Evolutionary conservation across 92 coral and sea anemone species (phyloP), one percentile per base, ranked within the genome.

Genomic region (Bergia sp.): DNA sequence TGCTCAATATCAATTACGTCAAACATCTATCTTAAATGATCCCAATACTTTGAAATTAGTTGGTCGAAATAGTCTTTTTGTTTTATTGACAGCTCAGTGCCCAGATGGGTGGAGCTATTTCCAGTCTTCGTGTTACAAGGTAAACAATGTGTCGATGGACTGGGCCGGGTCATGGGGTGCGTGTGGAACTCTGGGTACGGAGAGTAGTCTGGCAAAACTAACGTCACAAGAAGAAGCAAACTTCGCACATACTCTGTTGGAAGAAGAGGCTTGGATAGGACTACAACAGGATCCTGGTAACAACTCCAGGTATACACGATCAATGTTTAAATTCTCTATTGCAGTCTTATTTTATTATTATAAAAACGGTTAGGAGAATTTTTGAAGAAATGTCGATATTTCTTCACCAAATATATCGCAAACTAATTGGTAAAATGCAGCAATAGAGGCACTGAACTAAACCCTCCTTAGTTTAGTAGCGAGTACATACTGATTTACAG

Each of bases 221-320:
- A 75, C 79, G 9, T 75, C 79, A 75, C 49, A 12, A 75, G 79
- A 39, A 75, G 79, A 75, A 37, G 23, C 49, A 4, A 75, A 38
- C 23, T 75, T 75, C 79, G 40, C 49, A n/a, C 79, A 75, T 49
- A 75, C 79, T 75, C 79, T 75, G 79, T 75, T 75, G 79, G 44
- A 49, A 16, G 50, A 15, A 5, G 77, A 18, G 42, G 45, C 79
- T 2, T 75, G 79, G 79, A 75, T 75, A 75, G 79, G 79, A 75
- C 79, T 75, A 3, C 79, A 75, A 15, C 79, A 75, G 47, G 45
- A 75, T 11, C 79, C 79, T 2, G 79, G 20, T 29, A 40, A 75
- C n/a, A 75, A 21, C 47, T 75, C 79, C 47, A 75, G 50, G 79
- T 75, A 38, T 18, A 40, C 23, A 38, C 0, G 7, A 38, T 6